Conservation (phyloP, 2,888 invertebrate species). For the Acleris cristana region DNA sequence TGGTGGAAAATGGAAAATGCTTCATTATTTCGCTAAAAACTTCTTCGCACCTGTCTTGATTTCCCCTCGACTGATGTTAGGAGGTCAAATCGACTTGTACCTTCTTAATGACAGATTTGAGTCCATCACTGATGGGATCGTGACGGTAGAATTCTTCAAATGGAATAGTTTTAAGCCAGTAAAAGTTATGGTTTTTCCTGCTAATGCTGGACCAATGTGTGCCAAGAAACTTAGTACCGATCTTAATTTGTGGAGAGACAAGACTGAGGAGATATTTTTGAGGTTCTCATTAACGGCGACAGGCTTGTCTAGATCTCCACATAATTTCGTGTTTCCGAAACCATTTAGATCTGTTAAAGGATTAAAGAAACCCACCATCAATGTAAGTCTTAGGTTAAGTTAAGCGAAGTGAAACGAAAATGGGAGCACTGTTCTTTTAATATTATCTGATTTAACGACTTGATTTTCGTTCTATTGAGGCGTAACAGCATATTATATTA, state of each 20-base stretch:
- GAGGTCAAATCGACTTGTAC: slow-evolving; percentile 83
- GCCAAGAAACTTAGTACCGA: slow-evolving; percentile 58
- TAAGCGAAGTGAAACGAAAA: slow-evolving; percentile 29
- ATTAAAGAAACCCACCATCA: slow-evolving; percentile 78
- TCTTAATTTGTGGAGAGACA: slow-evolving; percentile 54
- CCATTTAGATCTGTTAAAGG: slow-evolving; percentile 81
- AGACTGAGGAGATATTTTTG: slow-evolving; percentile 62
- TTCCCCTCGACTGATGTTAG: slow-evolving; percentile 80
- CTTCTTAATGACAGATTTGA: slow-evolving; percentile 86
- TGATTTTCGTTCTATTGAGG: no score
- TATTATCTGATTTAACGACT: no score
- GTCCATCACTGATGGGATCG: slow-evolving; percentile 67
- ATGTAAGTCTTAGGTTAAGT: slow-evolving; percentile 63
- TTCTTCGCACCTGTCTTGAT: slow-evolving; percentile 93
- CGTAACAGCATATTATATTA: no score
- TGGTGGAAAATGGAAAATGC: slow-evolving; percentile 92
- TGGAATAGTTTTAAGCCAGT: slow-evolving; percentile 80
- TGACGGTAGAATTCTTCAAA: slow-evolving; percentile 84
- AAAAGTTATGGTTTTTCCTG: slow-evolving; percentile 53
- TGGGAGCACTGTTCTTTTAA: no score
- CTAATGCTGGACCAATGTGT: slow-evolving; percentile 53
- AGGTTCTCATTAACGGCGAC: slow-evolving; percentile 79
- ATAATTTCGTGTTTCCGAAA: slow-evolving; percentile 87
- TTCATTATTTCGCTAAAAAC: slow-evolving; percentile 94
- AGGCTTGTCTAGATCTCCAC: slow-evolving; percentile 77